Base-by-base conservation (phyloP, 1,140 invertebrate genomes). In the Anadara kagoshimensis region DNA sequence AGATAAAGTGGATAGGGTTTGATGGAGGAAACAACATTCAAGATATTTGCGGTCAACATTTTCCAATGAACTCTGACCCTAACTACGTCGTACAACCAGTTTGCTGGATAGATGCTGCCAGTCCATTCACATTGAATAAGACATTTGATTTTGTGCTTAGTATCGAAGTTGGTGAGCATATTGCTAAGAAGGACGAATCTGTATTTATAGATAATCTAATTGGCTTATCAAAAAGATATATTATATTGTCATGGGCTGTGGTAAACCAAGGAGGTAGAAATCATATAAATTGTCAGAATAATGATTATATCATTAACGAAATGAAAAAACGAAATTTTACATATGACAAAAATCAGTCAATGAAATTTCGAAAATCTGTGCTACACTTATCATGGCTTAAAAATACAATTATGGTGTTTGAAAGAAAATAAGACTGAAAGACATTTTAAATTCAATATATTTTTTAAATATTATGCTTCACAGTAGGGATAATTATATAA, bases 181-280 rank as follows among this genome's bases (percentile, higher is more conserved):
- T 80, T 57, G 71, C 75, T 1, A 51, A 65, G 43, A 12, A 69
- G 24, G 75, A 53, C 26, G 76, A 81, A 53, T n/a, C 54, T n/a
- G 67, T 81, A 20, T 81, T 75, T 58, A 64, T 81, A 45, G 77
- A 76, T 53, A 81, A 81, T 49, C 18, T 81, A 43, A 73, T 68
- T 4, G 62, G 76, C 41, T 77, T 78, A 63, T 70, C 76, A 14
- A 68, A 54, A 36, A 75, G 75, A 49, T 74, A 74, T 8, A 72
- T 81, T 43, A 64, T 81, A 51, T 29, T 81, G 16, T 78, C 76
- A 53, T 78, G 79, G 79, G 79, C 76, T 18, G 64, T 69, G 7
- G 73, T 71, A 10, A 76, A 72, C 22, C 77, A 81, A 59, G 68
- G 62, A 14, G 78, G 78, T 0, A 58, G 76, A 3, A 49, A 49